phyloP scores from a whole-genome alignment of 1,140 invertebrate species.

The Drosophila kepulauana region DNA sequence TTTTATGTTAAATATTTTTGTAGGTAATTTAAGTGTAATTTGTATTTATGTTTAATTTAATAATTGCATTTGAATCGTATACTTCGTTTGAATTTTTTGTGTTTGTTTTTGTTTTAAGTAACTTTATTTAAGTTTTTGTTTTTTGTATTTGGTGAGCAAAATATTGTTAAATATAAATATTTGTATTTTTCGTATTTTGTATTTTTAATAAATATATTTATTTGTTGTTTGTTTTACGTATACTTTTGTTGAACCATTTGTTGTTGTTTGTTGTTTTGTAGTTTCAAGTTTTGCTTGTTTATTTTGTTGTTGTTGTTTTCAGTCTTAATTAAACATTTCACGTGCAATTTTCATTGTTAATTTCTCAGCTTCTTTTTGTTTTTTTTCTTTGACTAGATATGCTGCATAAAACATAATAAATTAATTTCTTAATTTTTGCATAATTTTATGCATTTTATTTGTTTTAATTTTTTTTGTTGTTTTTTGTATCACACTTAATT shows the following conservation, averaged over 20 bases:
- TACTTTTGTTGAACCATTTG: slow-evolving; percentile 84
- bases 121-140: slow-evolving; percentile 44
- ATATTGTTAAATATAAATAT: slow-evolving; percentile 69
- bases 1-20: slow-evolving; percentile 44
- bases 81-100: slow-evolving; percentile 69
- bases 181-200: slow-evolving; percentile 46
- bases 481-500: slow-evolving; percentile 45
- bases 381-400: slow-evolving; percentile 53
- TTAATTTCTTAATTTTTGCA: slow-evolving; percentile 29
- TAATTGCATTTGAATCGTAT: slow-evolving; percentile 84
- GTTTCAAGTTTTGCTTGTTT: slow-evolving; percentile 42
- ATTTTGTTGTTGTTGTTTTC: slow-evolving; percentile 56
- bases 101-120: slow-evolving; percentile 59
- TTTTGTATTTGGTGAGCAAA: slow-evolving; percentile 70
- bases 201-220: slow-evolving; percentile 70
- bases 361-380: slow-evolving; percentile 35
- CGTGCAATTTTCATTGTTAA: slow-evolving; percentile 47
- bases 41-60: slow-evolving; percentile 70
- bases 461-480: slow-evolving; percentile 18
- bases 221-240: slow-evolving; percentile 73
- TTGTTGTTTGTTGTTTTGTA: slow-evolving; percentile 50
- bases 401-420: slow-evolving; percentile 17
- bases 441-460: slow-evolving; percentile 17
- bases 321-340: slow-evolving; percentile 75
- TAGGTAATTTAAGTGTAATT: slow-evolving; percentile 45